Evolutionary conservation across 2,888 invertebrate genomes (phyloP).

Genomic region (Halocaridina rubra): DNA sequence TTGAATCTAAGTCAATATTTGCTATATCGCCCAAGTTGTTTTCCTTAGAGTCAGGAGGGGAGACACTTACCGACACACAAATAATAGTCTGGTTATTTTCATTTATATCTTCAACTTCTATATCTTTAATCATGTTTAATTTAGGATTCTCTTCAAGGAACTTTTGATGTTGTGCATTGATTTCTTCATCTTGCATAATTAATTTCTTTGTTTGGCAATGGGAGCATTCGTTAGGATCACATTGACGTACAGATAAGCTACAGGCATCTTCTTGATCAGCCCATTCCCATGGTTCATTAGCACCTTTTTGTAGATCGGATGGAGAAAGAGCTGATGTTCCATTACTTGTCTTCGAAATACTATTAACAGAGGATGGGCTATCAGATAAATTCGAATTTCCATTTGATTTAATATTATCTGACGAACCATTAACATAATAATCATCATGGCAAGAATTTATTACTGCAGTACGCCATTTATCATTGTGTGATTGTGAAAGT

Average conservation of each 20-base stretch:
- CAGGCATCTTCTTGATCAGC: constrained; percentile 43
- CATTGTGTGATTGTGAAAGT: constrained; percentile 12
- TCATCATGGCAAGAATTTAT: not conserved
- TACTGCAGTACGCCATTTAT: constrained; percentile 13
- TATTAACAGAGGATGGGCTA: not conserved
- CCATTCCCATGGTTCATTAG: constrained; percentile 31
- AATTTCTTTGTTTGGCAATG: constrained; percentile 24
- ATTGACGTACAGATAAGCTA: constrained; percentile 34
- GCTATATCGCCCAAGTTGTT: no score
- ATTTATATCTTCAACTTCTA: not conserved
- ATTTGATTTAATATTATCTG: not conserved
- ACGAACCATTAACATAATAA: not conserved
- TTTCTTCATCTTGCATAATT: not conserved
- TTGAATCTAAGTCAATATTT: not conserved
- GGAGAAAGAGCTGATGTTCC: constrained; percentile 29
- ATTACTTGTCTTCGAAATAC: not conserved
- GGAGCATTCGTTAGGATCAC: constrained; percentile 15
- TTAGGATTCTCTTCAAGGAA: not conserved
- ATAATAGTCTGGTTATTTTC: no score
- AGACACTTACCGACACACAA: constrained; percentile 2
- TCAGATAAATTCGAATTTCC: not conserved
- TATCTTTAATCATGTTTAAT: not conserved
- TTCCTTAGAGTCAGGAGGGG: not conserved
- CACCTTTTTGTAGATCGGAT: constrained; percentile 21
- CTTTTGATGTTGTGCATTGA: not conserved